These are phyloP conservation scores for Argyrosomus japonicus DNA, from an alignment of 2,113 vertebrate genomes.

Conservation along the genomic window DNA sequence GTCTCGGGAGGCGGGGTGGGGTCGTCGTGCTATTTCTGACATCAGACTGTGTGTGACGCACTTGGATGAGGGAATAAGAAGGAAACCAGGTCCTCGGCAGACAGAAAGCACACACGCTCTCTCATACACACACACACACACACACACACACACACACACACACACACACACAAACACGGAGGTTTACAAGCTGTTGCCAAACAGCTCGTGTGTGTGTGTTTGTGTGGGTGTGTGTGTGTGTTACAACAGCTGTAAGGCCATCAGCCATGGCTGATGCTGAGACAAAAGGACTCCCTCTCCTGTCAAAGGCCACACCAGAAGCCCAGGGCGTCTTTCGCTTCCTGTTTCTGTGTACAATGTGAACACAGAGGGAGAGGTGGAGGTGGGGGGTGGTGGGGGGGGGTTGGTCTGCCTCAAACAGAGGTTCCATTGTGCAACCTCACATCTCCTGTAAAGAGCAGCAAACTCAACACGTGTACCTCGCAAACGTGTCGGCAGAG, in stretches of 20 bases:
- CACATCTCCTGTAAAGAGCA: constrained; percentile 30
- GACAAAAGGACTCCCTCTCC: constrained; percentile 57
- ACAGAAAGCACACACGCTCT: constrained; percentile 27
- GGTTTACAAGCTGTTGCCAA: constrained; percentile 15
- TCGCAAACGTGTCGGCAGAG: background rate
- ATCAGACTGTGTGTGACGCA: constrained; percentile 41
- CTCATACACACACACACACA: background rate
- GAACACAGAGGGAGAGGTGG: constrained; percentile 21
- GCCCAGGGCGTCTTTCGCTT: constrained; percentile 54
- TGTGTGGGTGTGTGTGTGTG: constrained; percentile 35
- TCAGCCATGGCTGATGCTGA: constrained; percentile 37
- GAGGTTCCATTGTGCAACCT: constrained; percentile 55
- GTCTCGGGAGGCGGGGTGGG: constrained; percentile 22
- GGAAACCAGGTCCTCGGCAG: constrained; percentile 25
- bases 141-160: background rate
- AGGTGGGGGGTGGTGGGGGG: background rate
- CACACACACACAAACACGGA: background rate
- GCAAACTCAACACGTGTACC: constrained; percentile 8
- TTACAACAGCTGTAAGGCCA: constrained; percentile 65
- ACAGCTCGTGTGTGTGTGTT: background rate
- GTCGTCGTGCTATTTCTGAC: constrained; percentile 59
- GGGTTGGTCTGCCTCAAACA: constrained; percentile 55
- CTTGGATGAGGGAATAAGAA: constrained; percentile 31
- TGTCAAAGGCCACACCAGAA: constrained; percentile 48
- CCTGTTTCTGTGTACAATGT: constrained; percentile 67